Conservation (phyloP, 2,888 invertebrate genomes). For the Carcina quercana region DNA sequence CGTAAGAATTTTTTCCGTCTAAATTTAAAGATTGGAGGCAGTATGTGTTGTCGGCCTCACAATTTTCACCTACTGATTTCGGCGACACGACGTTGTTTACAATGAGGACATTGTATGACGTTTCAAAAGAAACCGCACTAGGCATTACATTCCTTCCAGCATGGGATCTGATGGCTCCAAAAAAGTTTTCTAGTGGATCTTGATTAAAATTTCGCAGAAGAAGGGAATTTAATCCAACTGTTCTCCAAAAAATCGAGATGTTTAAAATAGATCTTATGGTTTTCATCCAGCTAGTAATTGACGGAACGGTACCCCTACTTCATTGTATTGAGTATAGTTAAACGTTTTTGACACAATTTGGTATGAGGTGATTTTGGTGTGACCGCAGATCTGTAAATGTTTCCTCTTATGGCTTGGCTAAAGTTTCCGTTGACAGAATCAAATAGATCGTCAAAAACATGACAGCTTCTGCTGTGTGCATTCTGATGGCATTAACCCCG, state of each 20-base stretch:
- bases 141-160: conserved; percentile 13
- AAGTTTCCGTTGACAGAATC: too few relatives aligned
- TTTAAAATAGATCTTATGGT: conserved; percentile 11
- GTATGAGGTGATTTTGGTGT: too few relatives aligned
- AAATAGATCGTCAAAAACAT: too few relatives aligned
- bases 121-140: conserved; percentile 8
- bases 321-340: too few relatives aligned
- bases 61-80: conserved; percentile 11
- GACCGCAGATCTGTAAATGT: too few relatives aligned
- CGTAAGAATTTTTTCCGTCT: too few relatives aligned
- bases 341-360: too few relatives aligned
- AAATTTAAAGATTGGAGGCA: conserved; percentile 12
- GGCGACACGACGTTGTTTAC: conserved; percentile 10
- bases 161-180: conserved; percentile 16
- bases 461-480: too few relatives aligned
- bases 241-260: conserved; percentile 1
- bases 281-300: conserved; percentile 15
- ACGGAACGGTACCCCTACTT: conserved; percentile 10
- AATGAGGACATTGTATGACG: conserved; percentile 7
- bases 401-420: too few relatives aligned
- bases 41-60: conserved; percentile 10
- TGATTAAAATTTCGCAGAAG: conserved; percentile 14
- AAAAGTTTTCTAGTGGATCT: conserved; percentile 15
- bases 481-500: too few relatives aligned
- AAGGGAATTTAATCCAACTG: conserved; percentile 5